Evolutionary conservation across 2,888 invertebrate genomes (phyloP), one percentile per base, ranked within the genome.

Genomic region (Timema cristinae): DNA sequence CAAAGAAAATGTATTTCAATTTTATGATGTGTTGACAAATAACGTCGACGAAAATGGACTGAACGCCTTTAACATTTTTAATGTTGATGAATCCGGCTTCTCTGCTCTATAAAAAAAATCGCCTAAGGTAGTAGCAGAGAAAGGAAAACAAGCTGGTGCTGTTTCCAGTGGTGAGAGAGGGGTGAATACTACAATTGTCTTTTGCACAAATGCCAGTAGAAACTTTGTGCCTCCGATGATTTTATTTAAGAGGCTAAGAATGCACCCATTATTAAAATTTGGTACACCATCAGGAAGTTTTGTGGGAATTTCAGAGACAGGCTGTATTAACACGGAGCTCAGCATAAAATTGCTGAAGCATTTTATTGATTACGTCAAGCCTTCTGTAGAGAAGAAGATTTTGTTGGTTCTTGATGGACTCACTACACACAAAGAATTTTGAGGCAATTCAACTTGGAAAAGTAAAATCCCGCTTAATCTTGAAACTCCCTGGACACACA

Each of bases 321-420:
- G 77, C 8, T 79, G 76, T 67, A 77, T 78, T 56, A 76, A 76
- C 63, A 67, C 73, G n/a, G 77, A 78, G 50, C 72, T 77, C 1
- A 85, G 85, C 85, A 85, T 78, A 72, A 9, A 71, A 77, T 79
- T 78, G 79, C 83, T 82, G 80, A 32, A 32, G 32, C 32, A 32
- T 32, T 32, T 32, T 32, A 32, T 32, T 32, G 80, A 76, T 72
- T 50, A 73, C 69, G 76, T 77, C 11, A 77, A 77, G 59, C 73
- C 76, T 50, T 75, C 71, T 52, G 66, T 67, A 68, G 73, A 77
- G 66, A 67, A 74, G 13, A 75, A 77, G 71, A 74, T 78, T 59
- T 72, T 79, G 49, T 71, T 79, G 11, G 50, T 79, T 51, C 75
- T 79, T 11, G 77, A 78, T 73, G 77, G 77, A 2, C 78, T 79